Percentiles rank a stretch among this genome's conserved stretches.
Conservation (phyloP, 2,113 vertebrate genomes). For the Todiramphus saurophagus region DNA sequence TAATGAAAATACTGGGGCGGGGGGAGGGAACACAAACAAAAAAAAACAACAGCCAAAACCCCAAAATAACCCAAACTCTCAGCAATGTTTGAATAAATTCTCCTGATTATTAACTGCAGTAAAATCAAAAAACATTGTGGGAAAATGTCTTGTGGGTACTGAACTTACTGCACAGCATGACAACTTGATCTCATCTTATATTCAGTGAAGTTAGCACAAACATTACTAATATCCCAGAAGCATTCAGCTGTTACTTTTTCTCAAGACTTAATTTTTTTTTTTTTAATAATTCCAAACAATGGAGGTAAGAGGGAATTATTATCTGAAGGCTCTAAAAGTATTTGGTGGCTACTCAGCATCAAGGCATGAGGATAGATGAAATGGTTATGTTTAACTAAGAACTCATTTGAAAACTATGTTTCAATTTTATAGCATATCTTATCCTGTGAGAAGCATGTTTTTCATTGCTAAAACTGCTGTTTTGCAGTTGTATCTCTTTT, state of each 20-base stretch:
- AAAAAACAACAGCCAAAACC: not conserved
- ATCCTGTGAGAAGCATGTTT: not conserved
- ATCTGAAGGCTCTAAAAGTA: not conserved
- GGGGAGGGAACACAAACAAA: too few relatives aligned
- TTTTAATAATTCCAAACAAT: constrained; percentile 5
- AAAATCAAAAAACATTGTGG: not conserved
- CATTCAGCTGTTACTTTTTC: constrained; percentile 14
- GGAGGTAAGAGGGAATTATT: not conserved
- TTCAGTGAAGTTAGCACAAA: constrained; percentile 39
- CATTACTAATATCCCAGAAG: constrained; percentile 33
- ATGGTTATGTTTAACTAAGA: not conserved
- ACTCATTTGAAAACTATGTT: not conserved
- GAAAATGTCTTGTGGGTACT: not conserved
- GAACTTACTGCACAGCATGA: not conserved
- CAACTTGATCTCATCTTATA: constrained; percentile 45
- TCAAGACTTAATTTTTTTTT: not conserved
- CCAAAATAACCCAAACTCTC: not conserved
- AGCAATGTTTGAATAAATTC: not conserved
- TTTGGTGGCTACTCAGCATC: not conserved
- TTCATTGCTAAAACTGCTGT: not conserved
- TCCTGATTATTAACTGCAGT: constrained; percentile 1
- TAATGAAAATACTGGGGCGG: not conserved
- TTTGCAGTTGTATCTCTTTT: not conserved
- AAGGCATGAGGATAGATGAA: not conserved
- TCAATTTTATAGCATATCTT: not conserved